phyloP scores from a whole-genome alignment of 35 echinoderm and acorn worm genomes.

The Chiridota heheva region DNA sequence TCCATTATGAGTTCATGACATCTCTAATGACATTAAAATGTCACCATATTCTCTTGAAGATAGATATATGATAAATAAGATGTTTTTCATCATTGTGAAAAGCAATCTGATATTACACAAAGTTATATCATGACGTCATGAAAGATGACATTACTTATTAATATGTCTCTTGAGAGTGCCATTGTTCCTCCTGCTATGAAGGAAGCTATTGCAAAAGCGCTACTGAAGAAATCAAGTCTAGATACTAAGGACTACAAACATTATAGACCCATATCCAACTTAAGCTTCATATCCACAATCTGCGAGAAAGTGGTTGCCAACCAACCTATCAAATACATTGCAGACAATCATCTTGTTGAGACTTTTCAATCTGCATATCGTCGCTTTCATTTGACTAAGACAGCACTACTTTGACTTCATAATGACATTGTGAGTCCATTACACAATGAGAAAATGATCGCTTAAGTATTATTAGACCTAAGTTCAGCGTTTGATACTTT shows the following conservation, averaged over 20 bases:
- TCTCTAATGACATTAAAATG: no score
- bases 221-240: background rate
- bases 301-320: background rate
- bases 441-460: background rate
- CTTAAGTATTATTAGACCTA: slow-evolving; percentile 48
- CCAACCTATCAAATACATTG: background rate
- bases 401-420: background rate
- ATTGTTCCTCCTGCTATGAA: background rate
- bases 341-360: background rate
- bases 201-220: background rate
- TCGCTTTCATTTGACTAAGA: background rate
- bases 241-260: background rate
- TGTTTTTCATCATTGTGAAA: no score
- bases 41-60: no score
- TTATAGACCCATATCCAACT: slow-evolving; percentile 32
- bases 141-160: no score
- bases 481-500: slow-evolving; percentile 57
- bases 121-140: no score
- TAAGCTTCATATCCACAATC: background rate
- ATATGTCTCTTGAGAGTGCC: background rate
- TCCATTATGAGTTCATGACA: no score
- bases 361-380: background rate
- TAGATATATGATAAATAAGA: no score
- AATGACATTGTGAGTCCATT: background rate
- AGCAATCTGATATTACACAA: no score